These are phyloP conservation scores for Drosophila subsilvestris DNA, from an alignment of 2,888 invertebrate genomes.

Conservation along the genomic window DNA sequence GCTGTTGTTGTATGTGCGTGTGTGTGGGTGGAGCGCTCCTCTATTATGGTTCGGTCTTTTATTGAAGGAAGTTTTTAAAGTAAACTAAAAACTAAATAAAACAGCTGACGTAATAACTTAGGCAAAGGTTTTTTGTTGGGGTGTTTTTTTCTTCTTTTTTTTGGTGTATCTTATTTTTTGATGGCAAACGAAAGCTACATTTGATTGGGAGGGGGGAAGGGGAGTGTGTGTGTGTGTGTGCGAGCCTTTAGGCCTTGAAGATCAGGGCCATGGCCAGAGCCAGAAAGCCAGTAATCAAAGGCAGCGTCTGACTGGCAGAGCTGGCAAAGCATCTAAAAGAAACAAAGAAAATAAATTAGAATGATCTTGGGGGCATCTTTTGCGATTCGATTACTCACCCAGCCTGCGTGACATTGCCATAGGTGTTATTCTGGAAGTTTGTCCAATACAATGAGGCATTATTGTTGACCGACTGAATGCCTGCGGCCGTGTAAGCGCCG, in stretches of 20 bases:
- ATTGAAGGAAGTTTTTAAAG: slow-evolving; percentile 49
- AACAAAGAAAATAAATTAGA: background rate
- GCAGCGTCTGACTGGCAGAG: slow-evolving; percentile 60
- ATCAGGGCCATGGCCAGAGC: slow-evolving; percentile 57
- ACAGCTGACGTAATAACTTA: slow-evolving; percentile 34
- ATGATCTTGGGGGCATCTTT: background rate
- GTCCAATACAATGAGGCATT: slow-evolving; percentile 27
- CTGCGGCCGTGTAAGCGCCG: background rate
- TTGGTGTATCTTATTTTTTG: background rate
- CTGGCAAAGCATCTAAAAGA: slow-evolving; percentile 50
- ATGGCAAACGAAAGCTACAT: background rate
- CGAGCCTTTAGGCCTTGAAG: slow-evolving; percentile 46
- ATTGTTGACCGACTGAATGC: slow-evolving; percentile 29
- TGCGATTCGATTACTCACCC: slow-evolving; percentile 42
- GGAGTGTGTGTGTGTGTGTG: background rate
- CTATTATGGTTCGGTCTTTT: slow-evolving; percentile 29
- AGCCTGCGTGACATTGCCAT: slow-evolving; percentile 38
- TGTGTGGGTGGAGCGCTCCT: slow-evolving; percentile 21
- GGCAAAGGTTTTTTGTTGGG: slow-evolving; percentile 17
- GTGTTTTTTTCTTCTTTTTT: slow-evolving; percentile 7
- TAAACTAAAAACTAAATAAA: slow-evolving; percentile 76
- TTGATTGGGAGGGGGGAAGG: slow-evolving; percentile 9
- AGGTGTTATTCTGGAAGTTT: slow-evolving; percentile 39
- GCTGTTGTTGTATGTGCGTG: too few relatives aligned
- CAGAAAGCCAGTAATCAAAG: slow-evolving; percentile 58